A percentile compares a stretch with the other conserved stretches of the same genome.
Evolutionary conservation across 2,113 vertebrate species (phyloP).

Genomic region (Varanus salvator): DNA sequence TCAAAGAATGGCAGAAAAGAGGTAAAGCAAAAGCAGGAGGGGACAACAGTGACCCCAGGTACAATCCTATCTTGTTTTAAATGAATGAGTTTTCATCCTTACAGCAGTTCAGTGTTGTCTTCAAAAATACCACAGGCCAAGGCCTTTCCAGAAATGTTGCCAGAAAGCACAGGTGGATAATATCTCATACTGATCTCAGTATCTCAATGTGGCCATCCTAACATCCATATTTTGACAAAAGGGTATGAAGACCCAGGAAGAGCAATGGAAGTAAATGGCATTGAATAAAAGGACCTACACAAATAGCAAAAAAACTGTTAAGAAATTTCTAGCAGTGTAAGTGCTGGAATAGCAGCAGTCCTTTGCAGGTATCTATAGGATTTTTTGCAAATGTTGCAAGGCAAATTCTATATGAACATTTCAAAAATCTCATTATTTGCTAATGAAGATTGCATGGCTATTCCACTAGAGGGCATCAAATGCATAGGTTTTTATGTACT

Average conservation of each 20-base stretch:
- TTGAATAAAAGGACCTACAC: background rate
- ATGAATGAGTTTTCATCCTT: background rate
- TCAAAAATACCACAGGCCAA: background rate
- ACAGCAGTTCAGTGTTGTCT: no score
- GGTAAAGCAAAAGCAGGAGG: background rate
- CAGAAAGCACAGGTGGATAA: background rate
- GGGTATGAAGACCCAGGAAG: background rate
- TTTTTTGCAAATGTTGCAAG: background rate
- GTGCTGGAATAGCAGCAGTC: background rate
- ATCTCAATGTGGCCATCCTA: background rate
- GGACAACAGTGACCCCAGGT: background rate
- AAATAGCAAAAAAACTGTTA: no score
- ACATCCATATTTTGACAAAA: background rate
- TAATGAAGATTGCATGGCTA: background rate
- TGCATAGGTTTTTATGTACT: background rate
- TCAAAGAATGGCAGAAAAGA: background rate
- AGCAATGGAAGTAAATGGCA: background rate
- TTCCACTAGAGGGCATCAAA: conserved; percentile 26
- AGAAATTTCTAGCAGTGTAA: background rate
- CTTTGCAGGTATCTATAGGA: background rate
- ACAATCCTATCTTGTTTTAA: background rate
- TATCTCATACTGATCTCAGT: background rate
- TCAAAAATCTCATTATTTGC: background rate
- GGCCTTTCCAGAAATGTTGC: background rate
- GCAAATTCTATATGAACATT: background rate